Evolutionary conservation across 2,888 invertebrate genomes (phyloP).

Genomic region (Emesis russula): DNA sequence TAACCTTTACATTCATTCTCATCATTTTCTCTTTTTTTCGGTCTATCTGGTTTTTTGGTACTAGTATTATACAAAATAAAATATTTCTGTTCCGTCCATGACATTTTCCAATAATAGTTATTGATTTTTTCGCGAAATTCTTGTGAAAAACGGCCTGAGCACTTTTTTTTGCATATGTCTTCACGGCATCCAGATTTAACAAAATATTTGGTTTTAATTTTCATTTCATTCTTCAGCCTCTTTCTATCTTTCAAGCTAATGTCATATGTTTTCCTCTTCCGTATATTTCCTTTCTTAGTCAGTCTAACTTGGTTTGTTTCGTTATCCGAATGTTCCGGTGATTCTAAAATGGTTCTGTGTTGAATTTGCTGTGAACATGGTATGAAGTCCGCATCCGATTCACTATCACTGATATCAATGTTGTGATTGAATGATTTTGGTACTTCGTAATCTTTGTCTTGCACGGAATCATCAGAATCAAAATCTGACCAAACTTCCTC

Average conservation of each 20-base stretch:
- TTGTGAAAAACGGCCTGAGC: constrained; percentile 60
- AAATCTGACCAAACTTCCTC: no score
- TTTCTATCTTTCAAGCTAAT: constrained; percentile 5
- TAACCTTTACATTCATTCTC: no score
- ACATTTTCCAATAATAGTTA: constrained; percentile 43
- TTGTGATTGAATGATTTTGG: no score
- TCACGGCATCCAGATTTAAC: constrained; percentile 73
- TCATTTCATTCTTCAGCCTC: neutral
- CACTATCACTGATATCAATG: neutral
- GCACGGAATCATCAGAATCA: no score
- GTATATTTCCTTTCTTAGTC: constrained; percentile 8
- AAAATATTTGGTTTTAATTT: constrained; percentile 66
- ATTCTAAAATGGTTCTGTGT: constrained; percentile 34
- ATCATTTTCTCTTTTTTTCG: constrained; percentile 38
- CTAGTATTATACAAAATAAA: constrained; percentile 65
- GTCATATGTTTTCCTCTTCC: neutral
- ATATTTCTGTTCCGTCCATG: constrained; percentile 65
- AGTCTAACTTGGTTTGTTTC: constrained; percentile 82
- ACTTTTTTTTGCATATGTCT: constrained; percentile 72
- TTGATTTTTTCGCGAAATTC: constrained; percentile 65
- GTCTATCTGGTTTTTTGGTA: constrained; percentile 41
- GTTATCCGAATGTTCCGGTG: constrained; percentile 28
- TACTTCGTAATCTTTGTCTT: no score
- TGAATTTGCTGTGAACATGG: constrained; percentile 26
- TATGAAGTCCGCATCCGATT: constrained; percentile 6